These are phyloP conservation scores for Ochropleura leucogaster DNA, from an alignment of 2,888 invertebrate genomes.

Conservation along the genomic window DNA sequence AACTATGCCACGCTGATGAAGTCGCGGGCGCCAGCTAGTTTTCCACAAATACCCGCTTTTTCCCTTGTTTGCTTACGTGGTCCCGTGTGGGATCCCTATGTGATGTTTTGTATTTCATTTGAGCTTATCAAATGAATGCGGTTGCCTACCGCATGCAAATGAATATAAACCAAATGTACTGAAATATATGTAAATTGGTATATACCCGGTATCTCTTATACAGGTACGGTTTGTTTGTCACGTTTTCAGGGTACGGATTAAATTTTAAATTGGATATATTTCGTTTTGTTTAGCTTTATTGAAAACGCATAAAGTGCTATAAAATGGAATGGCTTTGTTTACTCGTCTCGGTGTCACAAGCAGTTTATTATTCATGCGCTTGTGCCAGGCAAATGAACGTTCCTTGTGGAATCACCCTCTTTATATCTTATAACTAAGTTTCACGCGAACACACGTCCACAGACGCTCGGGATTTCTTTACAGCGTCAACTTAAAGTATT, in stretches of 20 bases:
- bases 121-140: conserved; percentile 50
- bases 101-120: conserved; percentile 56
- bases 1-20: no score
- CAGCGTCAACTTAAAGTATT: conserved; percentile 16
- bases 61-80: conserved; percentile 46
- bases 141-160: conserved; percentile 62
- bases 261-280: conserved; percentile 65
- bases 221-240: conserved; percentile 59
- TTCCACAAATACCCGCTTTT: conserved; percentile 46
- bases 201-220: conserved; percentile 39
- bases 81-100: conserved; percentile 31
- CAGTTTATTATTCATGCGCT: conserved; percentile 67
- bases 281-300: conserved; percentile 60
- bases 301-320: conserved; percentile 61
- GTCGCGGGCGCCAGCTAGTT: not conserved
- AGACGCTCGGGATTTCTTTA: conserved; percentile 30
- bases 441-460: conserved; percentile 22
- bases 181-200: conserved; percentile 55
- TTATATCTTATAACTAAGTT: conserved; percentile 45
- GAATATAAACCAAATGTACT: conserved; percentile 56
- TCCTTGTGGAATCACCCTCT: conserved; percentile 58
- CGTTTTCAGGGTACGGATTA: conserved; percentile 52
- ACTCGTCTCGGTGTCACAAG: conserved; percentile 61
- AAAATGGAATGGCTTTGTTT: conserved; percentile 67
- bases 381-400: conserved; percentile 49